A percentile compares a stretch with the other conserved stretches of the same genome.
Conservation (phyloP, 2,888 invertebrate species). For the Tromatobia lineatoria region DNA sequence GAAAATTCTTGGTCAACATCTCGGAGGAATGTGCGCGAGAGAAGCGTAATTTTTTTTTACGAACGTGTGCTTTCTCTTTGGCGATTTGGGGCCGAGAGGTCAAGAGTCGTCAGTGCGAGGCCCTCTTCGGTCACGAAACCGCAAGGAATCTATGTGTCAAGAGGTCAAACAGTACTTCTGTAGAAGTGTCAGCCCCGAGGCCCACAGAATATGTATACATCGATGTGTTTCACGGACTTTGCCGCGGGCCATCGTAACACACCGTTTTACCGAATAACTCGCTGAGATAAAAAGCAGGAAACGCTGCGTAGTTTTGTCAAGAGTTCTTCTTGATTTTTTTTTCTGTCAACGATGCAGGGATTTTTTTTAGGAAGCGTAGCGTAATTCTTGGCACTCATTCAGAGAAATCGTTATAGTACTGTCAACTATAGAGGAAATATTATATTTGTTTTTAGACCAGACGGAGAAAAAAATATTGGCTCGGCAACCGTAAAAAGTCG, state of each 20-base stretch:
- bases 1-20: slow-evolving; percentile 33
- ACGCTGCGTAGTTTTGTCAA: background rate
- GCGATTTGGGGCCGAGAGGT: slow-evolving; percentile 56
- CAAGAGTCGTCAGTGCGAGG: slow-evolving; percentile 34
- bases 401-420: no score
- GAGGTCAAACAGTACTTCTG: slow-evolving; percentile 45
- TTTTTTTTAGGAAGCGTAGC: slow-evolving; percentile 28
- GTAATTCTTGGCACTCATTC: background rate
- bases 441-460: no score
- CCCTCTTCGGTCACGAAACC: slow-evolving; percentile 26
- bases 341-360: background rate
- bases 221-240: background rate
- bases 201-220: slow-evolving; percentile 6
- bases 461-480: no score
- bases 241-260: background rate
- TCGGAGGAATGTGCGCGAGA: slow-evolving; percentile 40
- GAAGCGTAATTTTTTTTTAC: background rate
- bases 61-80: slow-evolving; percentile 58
- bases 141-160: slow-evolving; percentile 57
- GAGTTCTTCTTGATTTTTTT: background rate
- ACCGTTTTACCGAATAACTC: slow-evolving; percentile 39
- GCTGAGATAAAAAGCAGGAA: background rate
- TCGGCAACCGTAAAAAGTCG: no score
- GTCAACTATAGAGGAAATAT: no score
- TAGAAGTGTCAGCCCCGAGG: slow-evolving; percentile 47